Percentiles rank a stretch among this genome's conserved stretches.
Conservation (phyloP, 2,113 vertebrate genomes). For the Cephalopterus ornatus region DNA sequence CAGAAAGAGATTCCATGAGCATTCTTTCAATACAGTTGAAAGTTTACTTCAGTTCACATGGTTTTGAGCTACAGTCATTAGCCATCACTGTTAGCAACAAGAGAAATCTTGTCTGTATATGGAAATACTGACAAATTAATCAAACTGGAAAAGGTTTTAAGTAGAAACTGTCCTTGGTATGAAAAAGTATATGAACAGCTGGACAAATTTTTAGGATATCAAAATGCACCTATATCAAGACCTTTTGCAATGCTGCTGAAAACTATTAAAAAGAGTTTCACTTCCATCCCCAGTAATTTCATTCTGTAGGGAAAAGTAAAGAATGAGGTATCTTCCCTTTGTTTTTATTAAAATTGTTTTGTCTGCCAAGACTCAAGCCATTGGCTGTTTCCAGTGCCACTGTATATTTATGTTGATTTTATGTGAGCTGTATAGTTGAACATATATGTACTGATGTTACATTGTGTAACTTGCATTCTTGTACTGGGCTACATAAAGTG, state of each 20-base stretch:
- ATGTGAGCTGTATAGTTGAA: neutral
- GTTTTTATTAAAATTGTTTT: neutral
- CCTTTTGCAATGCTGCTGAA: neutral
- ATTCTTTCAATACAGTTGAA: neutral
- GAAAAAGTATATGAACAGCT: neutral
- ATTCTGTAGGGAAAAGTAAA: neutral
- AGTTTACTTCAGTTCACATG: neutral
- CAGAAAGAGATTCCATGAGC: neutral
- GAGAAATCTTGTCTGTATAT: neutral
- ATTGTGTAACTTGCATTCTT: neutral
- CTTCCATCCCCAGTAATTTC: neutral
- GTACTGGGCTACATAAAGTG: neutral
- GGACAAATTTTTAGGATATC: neutral
- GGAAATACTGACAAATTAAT: neutral
- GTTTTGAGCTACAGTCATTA: neutral
- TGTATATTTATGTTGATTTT: neutral
- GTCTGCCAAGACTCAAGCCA: neutral
- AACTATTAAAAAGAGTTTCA: neutral
- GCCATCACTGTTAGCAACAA: neutral
- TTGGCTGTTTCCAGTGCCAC: neutral
- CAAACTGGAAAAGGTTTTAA: neutral
- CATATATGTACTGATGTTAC: neutral
- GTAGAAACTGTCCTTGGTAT: neutral
- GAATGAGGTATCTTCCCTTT: neutral
- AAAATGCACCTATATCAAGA: neutral